These are phyloP conservation scores for Gymnocypris eckloni DNA, from an alignment of 2,797 vertebrate genomes.

Conservation along the genomic window DNA sequence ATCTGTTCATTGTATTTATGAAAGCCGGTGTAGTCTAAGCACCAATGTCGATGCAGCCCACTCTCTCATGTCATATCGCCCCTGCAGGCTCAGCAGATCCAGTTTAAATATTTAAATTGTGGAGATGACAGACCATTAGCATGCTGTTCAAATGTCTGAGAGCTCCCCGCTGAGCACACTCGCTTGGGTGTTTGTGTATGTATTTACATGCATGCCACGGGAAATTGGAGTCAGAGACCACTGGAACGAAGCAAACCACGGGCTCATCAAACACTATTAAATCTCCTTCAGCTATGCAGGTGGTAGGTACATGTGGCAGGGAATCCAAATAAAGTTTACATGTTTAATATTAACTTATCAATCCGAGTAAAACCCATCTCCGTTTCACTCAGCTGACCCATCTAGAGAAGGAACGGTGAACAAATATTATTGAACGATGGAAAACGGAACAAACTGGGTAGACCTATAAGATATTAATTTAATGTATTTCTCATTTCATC, in stretches of 20 bases:
- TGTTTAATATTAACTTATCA: constrained; percentile 5
- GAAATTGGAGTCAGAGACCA: constrained; percentile 13
- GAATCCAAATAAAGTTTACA: constrained; percentile 28
- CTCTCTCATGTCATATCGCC: constrained; percentile 8
- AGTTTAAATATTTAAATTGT: constrained; percentile 44
- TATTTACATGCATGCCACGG: constrained; percentile 6
- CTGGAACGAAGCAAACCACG: not conserved
- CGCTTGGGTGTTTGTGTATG: constrained; percentile 20
- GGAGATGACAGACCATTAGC: constrained; percentile 40
- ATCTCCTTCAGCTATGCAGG: not conserved
- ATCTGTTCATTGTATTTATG: constrained; percentile 28
- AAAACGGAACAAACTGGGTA: not conserved
- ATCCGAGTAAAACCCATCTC: not conserved
- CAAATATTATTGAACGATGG: constrained; percentile 9
- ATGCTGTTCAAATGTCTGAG: constrained; percentile 41
- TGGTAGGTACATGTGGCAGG: not conserved
- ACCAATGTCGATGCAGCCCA: not conserved
- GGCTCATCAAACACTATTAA: constrained; percentile 19
- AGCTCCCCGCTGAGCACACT: not conserved
- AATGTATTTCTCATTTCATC: constrained; percentile 20
- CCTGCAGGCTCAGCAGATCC: constrained; percentile 20
- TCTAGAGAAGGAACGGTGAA: not conserved
- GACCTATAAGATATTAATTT: not conserved
- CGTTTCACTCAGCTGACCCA: not conserved
- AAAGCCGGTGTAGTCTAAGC: constrained; percentile 6